These are phyloP conservation scores for Trimorus sp. DNA, from an alignment of 2,888 invertebrate genomes.

Conservation along the genomic window DNA sequence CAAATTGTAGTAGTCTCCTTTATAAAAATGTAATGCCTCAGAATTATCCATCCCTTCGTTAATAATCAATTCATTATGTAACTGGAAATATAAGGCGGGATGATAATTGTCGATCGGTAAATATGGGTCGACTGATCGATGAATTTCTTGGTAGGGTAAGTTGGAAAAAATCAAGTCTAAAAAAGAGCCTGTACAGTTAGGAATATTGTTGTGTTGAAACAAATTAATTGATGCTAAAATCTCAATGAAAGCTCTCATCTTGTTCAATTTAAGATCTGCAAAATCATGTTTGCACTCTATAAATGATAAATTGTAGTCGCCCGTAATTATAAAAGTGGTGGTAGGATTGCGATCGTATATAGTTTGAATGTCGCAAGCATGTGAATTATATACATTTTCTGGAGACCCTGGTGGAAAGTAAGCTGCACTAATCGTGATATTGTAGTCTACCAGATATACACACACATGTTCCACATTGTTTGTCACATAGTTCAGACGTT, in stretches of 20 bases:
- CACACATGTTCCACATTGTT: neutral
- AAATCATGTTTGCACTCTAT: constrained; percentile 3
- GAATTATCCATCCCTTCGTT: neutral
- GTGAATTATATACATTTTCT: neutral
- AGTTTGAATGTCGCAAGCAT: neutral
- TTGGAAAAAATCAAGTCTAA: constrained; percentile 1
- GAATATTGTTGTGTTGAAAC: constrained; percentile 1
- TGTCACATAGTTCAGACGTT: neutral
- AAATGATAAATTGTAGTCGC: constrained; percentile 5
- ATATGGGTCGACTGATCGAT: neutral
- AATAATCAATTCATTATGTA: neutral
- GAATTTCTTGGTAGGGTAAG: neutral
- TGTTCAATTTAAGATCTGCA: neutral
- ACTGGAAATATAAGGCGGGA: neutral
- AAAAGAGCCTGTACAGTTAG: neutral
- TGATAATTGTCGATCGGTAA: constrained; percentile 11
- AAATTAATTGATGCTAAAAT: neutral
- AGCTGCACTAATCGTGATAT: neutral
- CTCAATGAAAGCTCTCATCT: neutral
- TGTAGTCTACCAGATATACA: neutral
- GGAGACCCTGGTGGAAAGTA: constrained; percentile 1
- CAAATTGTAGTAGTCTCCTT: neutral
- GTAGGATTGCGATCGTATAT: neutral
- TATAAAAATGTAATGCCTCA: neutral
- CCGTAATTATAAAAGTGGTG: neutral